Base-by-base conservation (phyloP, 1,140 invertebrate genomes). In the Heliconius hewitsoni region DNA sequence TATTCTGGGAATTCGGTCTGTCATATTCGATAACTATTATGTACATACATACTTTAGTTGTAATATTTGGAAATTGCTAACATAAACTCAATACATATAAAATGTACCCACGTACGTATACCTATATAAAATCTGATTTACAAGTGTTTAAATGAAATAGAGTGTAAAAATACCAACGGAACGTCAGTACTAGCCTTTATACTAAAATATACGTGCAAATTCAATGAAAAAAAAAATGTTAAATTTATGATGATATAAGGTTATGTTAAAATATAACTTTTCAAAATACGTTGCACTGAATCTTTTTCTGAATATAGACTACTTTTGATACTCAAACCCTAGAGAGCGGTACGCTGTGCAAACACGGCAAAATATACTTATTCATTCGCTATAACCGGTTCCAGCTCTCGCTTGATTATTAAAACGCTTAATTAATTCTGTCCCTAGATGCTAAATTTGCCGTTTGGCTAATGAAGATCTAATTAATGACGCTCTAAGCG, bases 371-470 rank as follows among this genome's bases (percentile, higher is more conserved):
- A 66, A 60, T 60, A 9, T 60, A 60, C 57, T 60, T 27, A 27
- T 66, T 66, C 27, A 66, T 16, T 27, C 60, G 23, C 1, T 30
- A 66, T 66, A 30, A 66, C 23, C 60, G 60, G 27, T 13, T 66
- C 11, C 27, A 66, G 72, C 39, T 73, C 27, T 73, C 50, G 23
- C 39, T 18, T 73, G 39, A 73, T 73, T 73, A 73, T 42, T 50
- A 73, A 73, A 73, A 50, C 42, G 72, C 72, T 46, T 50, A 73
- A 73, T 73, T 42, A 50, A 73, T 73, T 73, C 37, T 73, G 19
- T 73, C 71, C 71, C 71, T 46, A 42, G 71, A 73, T 46, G 23
- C 71, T 46, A 73, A 37, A 73, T 73, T 73, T 73, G 18, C 71
- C 16, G 27, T 30, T 50, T 73, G 19, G 39, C 37, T 66, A 66